These are phyloP conservation scores for Macheiramphus alcinus DNA, from an alignment of 2,113 vertebrate genomes.

Conservation along the genomic window DNA sequence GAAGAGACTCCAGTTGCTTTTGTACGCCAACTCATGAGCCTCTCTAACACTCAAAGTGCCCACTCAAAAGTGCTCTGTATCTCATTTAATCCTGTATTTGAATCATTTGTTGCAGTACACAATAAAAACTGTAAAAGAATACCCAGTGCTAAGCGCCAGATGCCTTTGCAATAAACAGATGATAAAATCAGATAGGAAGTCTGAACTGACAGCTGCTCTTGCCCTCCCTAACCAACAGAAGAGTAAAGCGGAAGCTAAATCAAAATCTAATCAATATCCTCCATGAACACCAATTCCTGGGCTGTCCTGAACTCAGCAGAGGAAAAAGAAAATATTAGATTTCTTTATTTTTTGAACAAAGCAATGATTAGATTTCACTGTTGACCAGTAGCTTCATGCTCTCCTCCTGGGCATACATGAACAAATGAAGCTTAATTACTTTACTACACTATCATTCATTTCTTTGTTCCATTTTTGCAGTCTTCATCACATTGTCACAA, in stretches of 20 bases:
- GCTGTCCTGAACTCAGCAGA: neutral
- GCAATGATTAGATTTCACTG: neutral
- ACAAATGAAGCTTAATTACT: neutral
- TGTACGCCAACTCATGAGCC: accelerated
- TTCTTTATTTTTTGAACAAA: neutral
- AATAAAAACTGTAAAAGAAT: neutral
- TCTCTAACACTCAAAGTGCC: neutral
- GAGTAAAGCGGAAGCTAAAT: neutral
- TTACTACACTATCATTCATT: neutral
- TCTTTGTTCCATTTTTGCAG: neutral
- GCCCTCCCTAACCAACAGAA: neutral
- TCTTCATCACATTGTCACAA: neutral
- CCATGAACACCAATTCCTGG: neutral
- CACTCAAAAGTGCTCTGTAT: neutral
- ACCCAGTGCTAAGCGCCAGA: neutral
- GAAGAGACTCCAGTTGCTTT: neutral
- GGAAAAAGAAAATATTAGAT: neutral
- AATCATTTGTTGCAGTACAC: neutral
- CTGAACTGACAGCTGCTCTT: neutral
- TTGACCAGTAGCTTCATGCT: neutral
- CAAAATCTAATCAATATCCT: neutral
- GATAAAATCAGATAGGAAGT: neutral
- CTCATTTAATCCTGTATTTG: neutral
- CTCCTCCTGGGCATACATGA: neutral
- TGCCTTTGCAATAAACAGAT: neutral